Conservation (phyloP, 1,140 invertebrate genomes). For the Bombus soroeensis region DNA sequence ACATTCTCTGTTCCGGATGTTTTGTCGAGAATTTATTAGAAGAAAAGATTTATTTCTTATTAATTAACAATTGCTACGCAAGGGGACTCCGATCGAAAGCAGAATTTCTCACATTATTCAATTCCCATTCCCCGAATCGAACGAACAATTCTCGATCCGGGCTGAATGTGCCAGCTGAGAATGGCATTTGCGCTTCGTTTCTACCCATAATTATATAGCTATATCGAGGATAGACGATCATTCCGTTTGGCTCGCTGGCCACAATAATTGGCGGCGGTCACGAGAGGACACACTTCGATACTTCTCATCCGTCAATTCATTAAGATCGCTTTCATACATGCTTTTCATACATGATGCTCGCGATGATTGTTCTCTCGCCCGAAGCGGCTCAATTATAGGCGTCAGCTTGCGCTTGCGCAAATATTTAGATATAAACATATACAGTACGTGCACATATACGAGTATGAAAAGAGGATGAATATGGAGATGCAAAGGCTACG, state of each 20-base stretch:
- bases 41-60: neutral
- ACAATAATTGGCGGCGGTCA: constrained; percentile 39
- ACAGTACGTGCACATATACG: neutral
- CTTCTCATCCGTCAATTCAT: constrained; percentile 57
- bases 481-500: constrained; percentile 42
- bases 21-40: neutral
- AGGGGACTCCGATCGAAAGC: neutral
- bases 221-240: constrained; percentile 9
- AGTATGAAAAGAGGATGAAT: constrained; percentile 33
- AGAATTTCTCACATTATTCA: neutral
- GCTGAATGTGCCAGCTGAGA: neutral
- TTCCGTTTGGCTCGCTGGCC: constrained; percentile 27
- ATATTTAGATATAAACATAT: neutral
- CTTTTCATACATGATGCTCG: constrained; percentile 44
- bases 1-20: neutral
- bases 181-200: constrained; percentile 32
- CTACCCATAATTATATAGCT: constrained; percentile 38
- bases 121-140: neutral
- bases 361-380: constrained; percentile 60
- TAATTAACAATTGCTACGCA: neutral
- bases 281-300: constrained; percentile 41
- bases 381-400: constrained; percentile 59
- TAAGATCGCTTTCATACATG: constrained; percentile 58
- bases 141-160: constrained; percentile 13
- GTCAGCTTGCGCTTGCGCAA: constrained; percentile 8